phyloP scores from a whole-genome alignment of 2,797 vertebrate genomes.

The Chaetophractus vellerosus region DNA sequence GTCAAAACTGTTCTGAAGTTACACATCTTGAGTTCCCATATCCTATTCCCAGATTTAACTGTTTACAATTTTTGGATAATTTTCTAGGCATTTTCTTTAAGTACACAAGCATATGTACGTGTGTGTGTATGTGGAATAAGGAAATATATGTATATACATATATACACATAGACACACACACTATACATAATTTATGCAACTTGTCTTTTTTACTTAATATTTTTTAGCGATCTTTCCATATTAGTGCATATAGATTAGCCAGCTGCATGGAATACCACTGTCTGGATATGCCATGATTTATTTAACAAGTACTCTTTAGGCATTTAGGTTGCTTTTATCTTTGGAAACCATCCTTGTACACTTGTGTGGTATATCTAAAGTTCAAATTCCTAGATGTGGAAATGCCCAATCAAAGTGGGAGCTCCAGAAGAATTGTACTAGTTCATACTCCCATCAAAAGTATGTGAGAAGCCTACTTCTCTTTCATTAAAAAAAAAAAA shows the following conservation, averaged over 20 bases:
- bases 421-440: neutral
- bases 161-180: neutral
- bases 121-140: neutral
- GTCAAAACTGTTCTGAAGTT: neutral
- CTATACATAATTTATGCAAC: neutral
- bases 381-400: conserved; percentile 35
- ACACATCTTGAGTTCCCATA: neutral
- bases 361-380: neutral
- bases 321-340: conserved; percentile 1
- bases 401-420: conserved; percentile 32
- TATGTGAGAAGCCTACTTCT: neutral
- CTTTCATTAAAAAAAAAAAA: conserved; percentile 27
- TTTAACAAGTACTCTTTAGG: neutral
- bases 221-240: neutral
- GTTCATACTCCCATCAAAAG: conserved; percentile 16
- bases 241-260: neutral
- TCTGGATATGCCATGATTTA: neutral
- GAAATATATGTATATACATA: neutral
- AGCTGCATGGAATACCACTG: neutral
- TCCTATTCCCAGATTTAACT: neutral
- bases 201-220: conserved; percentile 45
- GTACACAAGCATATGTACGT: neutral
- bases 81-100: conserved; percentile 49
- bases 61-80: neutral
- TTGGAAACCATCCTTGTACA: neutral